Conservation (phyloP, 2,113 vertebrate genomes). For the Ailuropoda melanoleuca region DNA sequence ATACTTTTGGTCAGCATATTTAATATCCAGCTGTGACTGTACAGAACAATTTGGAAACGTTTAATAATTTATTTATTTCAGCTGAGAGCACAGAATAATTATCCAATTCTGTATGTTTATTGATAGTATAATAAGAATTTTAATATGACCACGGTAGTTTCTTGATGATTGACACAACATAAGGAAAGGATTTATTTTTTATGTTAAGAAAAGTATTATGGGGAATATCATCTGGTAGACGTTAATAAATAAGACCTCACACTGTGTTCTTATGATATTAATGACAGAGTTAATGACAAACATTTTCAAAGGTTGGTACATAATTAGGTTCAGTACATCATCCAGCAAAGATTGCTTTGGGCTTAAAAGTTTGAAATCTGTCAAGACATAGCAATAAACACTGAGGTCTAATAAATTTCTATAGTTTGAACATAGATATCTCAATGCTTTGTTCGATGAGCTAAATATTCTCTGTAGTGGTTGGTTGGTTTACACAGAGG, state of each 20-base stretch:
- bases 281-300: neutral
- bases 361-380: conserved; percentile 31
- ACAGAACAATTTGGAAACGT: neutral
- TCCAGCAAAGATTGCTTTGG: conserved; percentile 5
- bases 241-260: neutral
- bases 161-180: neutral
- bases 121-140: neutral
- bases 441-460: neutral
- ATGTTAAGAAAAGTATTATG: neutral
- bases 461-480: neutral
- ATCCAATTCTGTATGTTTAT: neutral
- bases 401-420: neutral
- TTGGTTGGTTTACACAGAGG: neutral
- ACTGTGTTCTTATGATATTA: neutral
- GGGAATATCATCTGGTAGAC: neutral
- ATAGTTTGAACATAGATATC: neutral
- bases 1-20: neutral
- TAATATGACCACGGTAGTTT: neutral
- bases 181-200: neutral
- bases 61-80: conserved; percentile 27
- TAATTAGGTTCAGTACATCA: neutral
- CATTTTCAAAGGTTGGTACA: neutral
- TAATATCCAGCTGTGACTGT: neutral
- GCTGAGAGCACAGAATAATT: neutral
- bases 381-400: neutral